phyloP scores from a whole-genome alignment of 2,113 vertebrate genomes.

The Nerophis lumbriciformis region DNA sequence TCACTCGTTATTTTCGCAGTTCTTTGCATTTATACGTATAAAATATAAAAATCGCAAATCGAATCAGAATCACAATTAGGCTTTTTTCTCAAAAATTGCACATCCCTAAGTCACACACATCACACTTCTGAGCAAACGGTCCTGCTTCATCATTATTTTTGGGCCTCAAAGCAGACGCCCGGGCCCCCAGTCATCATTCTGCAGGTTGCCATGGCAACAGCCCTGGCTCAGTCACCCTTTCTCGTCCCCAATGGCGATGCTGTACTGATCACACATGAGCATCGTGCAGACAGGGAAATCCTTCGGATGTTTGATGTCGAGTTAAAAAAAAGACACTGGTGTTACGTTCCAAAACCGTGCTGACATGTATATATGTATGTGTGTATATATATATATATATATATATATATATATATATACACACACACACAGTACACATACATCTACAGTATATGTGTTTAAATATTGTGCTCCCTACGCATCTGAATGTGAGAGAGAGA shows the following conservation, averaged over 20 bases:
- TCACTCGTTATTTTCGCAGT: no score
- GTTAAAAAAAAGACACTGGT: neutral
- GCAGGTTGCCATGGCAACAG: conserved; percentile 45
- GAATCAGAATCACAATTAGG: no score
- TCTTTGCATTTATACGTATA: no score
- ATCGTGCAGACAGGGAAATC: conserved; percentile 24
- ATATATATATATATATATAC: no score
- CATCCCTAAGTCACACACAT: no score
- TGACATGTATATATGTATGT: conserved; percentile 1
- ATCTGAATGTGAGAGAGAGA: conserved; percentile 4
- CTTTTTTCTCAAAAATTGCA: no score
- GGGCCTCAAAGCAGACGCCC: conserved; percentile 23
- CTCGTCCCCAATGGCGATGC: conserved; percentile 34
- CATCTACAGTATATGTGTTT: no score
- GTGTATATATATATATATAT: no score
- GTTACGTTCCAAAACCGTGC: conserved; percentile 15
- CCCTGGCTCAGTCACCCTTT: conserved; percentile 18
- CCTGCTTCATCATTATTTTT: neutral
- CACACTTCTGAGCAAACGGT: neutral
- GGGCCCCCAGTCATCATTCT: conserved; percentile 21
- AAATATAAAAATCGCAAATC: no score
- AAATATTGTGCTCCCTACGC: conserved; percentile 2
- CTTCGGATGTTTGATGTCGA: conserved; percentile 20
- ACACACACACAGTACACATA: no score
- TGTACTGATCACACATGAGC: conserved; percentile 44